Base-by-base conservation (phyloP, 2,888 invertebrate species). In the Orthosia gracilis region DNA sequence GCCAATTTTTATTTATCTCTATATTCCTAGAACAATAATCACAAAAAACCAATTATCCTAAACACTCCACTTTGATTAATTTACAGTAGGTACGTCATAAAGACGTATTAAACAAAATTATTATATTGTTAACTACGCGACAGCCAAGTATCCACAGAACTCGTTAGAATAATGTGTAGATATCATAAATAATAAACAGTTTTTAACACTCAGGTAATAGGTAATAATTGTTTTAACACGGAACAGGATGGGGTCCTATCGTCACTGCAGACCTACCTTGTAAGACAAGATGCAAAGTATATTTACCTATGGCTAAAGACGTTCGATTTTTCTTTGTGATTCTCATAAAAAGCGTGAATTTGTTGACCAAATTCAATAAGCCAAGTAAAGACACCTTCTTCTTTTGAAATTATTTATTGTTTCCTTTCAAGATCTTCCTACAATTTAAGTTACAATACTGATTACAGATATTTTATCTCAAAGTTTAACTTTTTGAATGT, bases 151-250 rank as follows among this genome's bases (percentile, higher is more conserved):
- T 69, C 54, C 45, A 15, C 3, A 11, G 1, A 69, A 69, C 40
- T 77, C 12, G 13, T 78, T 78, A 40, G 1, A 40, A 40, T 61
- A 68, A 61, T 40, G n/a, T 26, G 0, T 13, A 23, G 52, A 83
- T 83, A 68, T 68, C 21, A 47, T 52, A 52, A 63, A 68, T 73
- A 69, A 77, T 68, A 50, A 21, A 0, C 3, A 15, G 49, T 26
- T 55, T 64, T 66, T 65, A 67, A 40, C 13, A 17, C 17, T 40
- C 15, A 66, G 15, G 17, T 26, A 13, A 21, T 23, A 23, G 0
- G 13, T 64, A 47, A 21, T 75, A 47, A 47, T 54, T 54, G 21
- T n/a, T 55, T 49, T n/a, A 4, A 47, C 47, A 54, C n/a, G 17
- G 31, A 55, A 76, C 31, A 47, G 9, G 45, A 26, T 21, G 18